phyloP scores from a whole-genome alignment of 2,888 invertebrate genomes.

The Drosophila colorata region DNA sequence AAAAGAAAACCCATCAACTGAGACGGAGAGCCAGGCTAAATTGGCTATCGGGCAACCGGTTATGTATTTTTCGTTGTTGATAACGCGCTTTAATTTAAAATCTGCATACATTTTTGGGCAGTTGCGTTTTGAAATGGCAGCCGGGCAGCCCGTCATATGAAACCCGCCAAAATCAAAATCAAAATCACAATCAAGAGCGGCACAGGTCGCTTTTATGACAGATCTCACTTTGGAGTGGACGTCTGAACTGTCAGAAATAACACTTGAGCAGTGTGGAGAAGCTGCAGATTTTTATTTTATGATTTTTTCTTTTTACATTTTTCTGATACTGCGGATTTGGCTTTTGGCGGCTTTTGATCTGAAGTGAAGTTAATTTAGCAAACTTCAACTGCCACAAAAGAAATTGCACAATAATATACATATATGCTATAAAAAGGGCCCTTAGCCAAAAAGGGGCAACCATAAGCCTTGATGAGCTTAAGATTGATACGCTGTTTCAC shows the following conservation, averaged over 20 bases:
- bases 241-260: slow-evolving; percentile 74
- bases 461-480: slow-evolving; percentile 40
- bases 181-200: slow-evolving; percentile 68
- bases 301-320: slow-evolving; percentile 18
- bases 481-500: slow-evolving; percentile 27
- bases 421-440: slow-evolving; percentile 39
- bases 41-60: slow-evolving; percentile 72
- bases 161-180: slow-evolving; percentile 61
- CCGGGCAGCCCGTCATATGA: slow-evolving; percentile 37
- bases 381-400: slow-evolving; percentile 62
- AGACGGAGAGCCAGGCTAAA: slow-evolving; percentile 58
- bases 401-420: slow-evolving; percentile 58
- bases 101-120: slow-evolving; percentile 76
- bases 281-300: slow-evolving; percentile 44
- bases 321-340: slow-evolving; percentile 37
- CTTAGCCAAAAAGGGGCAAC: slow-evolving; percentile 29
- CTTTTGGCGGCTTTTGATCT: slow-evolving; percentile 64
- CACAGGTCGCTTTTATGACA: slow-evolving; percentile 73
- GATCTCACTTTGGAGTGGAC: slow-evolving; percentile 77
- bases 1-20: slow-evolving; percentile 50
- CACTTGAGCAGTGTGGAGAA: slow-evolving; percentile 68
- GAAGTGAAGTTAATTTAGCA: slow-evolving; percentile 78
- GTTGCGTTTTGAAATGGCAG: slow-evolving; percentile 55
- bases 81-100: slow-evolving; percentile 76
- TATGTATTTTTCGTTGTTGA: slow-evolving; percentile 56